Evolutionary conservation across 2,797 vertebrate genomes (phyloP).

Genomic region (Cottoperca gobio): DNA sequence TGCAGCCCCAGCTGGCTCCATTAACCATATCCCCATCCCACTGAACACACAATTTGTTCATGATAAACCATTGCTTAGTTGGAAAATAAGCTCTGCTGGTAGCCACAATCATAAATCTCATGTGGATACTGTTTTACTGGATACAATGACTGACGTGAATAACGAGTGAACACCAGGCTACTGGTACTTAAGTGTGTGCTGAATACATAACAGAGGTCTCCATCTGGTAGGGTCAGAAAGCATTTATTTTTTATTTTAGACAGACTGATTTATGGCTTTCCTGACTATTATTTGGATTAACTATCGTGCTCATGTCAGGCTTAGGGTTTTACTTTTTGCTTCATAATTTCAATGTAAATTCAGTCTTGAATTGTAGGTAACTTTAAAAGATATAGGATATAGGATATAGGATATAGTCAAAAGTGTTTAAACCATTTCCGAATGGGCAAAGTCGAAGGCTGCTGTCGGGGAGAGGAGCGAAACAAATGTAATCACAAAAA

Average conservation of each 20-base stretch:
- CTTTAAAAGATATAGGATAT: not conserved
- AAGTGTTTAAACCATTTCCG: too few relatives aligned
- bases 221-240: conserved; percentile 23
- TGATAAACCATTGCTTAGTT: conserved; percentile 5
- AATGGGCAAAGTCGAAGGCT: too few relatives aligned
- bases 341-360: not conserved
- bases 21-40: conserved; percentile 1
- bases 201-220: conserved; percentile 4
- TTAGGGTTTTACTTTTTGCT: not conserved
- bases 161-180: not conserved
- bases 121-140: conserved; percentile 6
- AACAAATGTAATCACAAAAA: too few relatives aligned
- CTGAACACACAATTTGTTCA: conserved; percentile 12
- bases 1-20: conserved; percentile 21
- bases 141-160: not conserved
- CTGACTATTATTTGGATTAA: too few relatives aligned
- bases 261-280: not conserved
- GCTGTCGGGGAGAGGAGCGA: too few relatives aligned
- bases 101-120: conserved; percentile 8
- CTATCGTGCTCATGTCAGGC: too few relatives aligned
- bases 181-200: not conserved
- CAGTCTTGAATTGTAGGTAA: not conserved
- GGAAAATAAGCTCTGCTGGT: conserved; percentile 25
- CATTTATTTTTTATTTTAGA: not conserved
- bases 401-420: too few relatives aligned